Percentiles rank a stretch among this genome's conserved stretches.
phyloP scores from a whole-genome alignment of 2,113 vertebrate species.

The Anthoscopus minutus region DNA sequence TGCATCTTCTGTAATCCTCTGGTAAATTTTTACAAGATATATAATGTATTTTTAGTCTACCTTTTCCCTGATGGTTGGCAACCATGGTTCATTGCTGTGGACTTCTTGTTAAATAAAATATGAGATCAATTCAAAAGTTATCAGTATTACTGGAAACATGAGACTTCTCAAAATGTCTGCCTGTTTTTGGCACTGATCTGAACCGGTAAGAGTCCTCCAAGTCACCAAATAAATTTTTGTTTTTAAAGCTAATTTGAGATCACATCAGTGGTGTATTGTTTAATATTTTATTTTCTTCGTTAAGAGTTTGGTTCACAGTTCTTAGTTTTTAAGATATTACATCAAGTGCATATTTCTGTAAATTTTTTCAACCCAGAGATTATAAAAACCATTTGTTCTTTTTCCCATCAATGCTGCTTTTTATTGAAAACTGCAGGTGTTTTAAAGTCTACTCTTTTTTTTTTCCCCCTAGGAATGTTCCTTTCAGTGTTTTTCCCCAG shows the following conservation, averaged over 20 bases:
- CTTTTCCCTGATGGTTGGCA: not conserved
- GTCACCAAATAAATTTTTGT: not conserved
- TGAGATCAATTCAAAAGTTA: not conserved
- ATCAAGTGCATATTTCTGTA: not conserved
- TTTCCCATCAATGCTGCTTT: not conserved
- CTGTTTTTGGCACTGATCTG: not conserved
- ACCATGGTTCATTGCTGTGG: not conserved
- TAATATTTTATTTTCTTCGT: not conserved
- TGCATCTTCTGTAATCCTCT: not conserved
- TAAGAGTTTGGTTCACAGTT: not conserved
- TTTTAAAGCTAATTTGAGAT: not conserved
- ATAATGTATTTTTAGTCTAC: not conserved
- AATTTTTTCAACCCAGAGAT: not conserved
- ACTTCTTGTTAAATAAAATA: slow-evolving; percentile 24
- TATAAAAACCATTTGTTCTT: not conserved
- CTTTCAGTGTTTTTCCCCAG: not conserved
- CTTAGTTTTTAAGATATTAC: not conserved
- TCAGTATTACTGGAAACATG: not conserved
- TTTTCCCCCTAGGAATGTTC: not conserved
- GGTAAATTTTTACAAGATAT: not conserved
- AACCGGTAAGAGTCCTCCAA: not conserved
- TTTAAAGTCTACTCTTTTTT: not conserved
- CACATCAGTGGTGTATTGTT: not conserved
- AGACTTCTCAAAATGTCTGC: not conserved
- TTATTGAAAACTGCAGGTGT: not conserved